phyloP scores from a whole-genome alignment of 2,113 vertebrate genomes.

The Corythaixoides concolor region DNA sequence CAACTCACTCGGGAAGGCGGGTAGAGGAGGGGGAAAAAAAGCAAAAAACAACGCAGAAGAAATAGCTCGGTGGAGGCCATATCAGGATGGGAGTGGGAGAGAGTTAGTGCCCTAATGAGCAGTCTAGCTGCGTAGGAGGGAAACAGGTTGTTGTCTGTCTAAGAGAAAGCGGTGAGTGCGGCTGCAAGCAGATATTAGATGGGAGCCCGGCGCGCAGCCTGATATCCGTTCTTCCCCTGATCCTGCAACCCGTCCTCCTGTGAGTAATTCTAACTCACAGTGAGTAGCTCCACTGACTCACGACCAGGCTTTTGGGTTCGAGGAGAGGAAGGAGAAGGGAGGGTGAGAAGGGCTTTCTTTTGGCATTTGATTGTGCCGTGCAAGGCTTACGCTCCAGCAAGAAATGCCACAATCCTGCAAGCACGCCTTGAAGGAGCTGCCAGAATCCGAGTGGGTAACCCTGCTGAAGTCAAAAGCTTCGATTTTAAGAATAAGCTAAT shows the following conservation, averaged over 20 bases:
- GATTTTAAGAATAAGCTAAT: background rate
- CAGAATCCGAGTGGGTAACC: constrained; percentile 33
- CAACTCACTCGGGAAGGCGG: background rate
- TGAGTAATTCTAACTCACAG: constrained; percentile 56
- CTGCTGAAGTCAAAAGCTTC: background rate
- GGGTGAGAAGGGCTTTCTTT: constrained; percentile 14
- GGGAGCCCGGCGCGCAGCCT: constrained; percentile 33
- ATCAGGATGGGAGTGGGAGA: constrained; percentile 68
- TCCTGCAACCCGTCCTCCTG: constrained; percentile 51
- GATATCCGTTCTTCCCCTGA: constrained; percentile 56
- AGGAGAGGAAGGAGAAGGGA: constrained; percentile 32
- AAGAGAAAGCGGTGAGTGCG: constrained; percentile 19
- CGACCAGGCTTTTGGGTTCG: background rate
- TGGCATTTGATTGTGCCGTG: background rate
- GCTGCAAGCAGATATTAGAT: constrained; percentile 40
- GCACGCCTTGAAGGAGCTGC: constrained; percentile 4
- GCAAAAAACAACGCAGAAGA: constrained; percentile 23
- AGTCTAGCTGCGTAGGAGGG: constrained; percentile 63
- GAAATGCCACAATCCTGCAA: constrained; percentile 35
- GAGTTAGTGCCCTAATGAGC: constrained; percentile 68
- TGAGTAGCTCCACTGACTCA: constrained; percentile 64
- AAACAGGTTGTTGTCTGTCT: constrained; percentile 67
- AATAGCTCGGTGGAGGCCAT: constrained; percentile 58
- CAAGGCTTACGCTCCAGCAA: background rate
- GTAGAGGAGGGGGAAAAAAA: background rate